Base-by-base conservation (phyloP, 1,140 invertebrate genomes). In the Vanessa tameamea region DNA sequence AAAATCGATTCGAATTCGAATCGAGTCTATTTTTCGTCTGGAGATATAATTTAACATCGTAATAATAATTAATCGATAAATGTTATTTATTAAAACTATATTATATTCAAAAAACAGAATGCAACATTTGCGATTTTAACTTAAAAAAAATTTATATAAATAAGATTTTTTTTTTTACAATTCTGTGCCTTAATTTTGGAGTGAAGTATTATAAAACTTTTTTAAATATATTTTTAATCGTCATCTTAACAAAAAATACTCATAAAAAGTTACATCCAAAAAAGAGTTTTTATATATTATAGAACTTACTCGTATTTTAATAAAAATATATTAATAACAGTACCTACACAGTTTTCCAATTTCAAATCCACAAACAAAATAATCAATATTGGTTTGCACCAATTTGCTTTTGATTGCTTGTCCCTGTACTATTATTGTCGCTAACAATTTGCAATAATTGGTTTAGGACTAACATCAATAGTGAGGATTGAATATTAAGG, bases 361-460 rank as follows among this genome's bases (percentile, higher is more conserved):
- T 53, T 53, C 3, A 53, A 53, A 53, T n/a, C 50, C n/a, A 53
- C n/a, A n/a, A 53, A n/a, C 50, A n/a, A 53, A 53, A 53, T 53
- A 53, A 53, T 53, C n/a, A 16, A 53, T 53, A 53, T 53, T 53
- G 50, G 50, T 53, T 53, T n/a, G 50, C 50, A n/a, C n/a, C 50
- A 53, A 53, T 53, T 53, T 53, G 50, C n/a, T 53, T 53, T 53
- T 53, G 50, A 53, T 53, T 53, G 50, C 50, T 43, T 43, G 37
- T 43, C 37, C 16, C 50, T 53, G 8, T 53, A 53, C 50, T 53
- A 53, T 20, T 53, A 53, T 53, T 53, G 50, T 53, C 50, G 50
- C 15, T n/a, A 53, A 8, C 50, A n/a, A 53, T 53, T n/a, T 53
- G 50, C n/a, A n/a, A 53, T 53, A 53, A 53, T 53, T 53, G 50